Base-by-base conservation (phyloP, 2,888 invertebrate species). In the Tetragnatha montana region DNA sequence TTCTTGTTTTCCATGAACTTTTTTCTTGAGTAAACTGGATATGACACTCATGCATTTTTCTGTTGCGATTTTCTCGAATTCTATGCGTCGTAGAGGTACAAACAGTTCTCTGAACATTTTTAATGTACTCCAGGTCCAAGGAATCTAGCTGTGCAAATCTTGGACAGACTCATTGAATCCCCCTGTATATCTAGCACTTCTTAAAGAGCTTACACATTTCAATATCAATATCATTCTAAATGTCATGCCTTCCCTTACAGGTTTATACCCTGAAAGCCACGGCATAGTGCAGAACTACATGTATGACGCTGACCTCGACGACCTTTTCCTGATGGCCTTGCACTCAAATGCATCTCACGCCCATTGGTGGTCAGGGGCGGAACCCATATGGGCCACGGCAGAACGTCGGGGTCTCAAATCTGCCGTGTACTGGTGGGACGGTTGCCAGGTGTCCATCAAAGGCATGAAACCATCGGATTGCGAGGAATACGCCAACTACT, bases 211-310 rank as follows among this genome's bases (percentile, higher is more conserved):
- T n/a, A n/a, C n/a, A n/a, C n/a, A n/a, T n/a, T n/a, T n/a, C n/a
- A n/a, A n/a, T n/a, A n/a, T n/a, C n/a, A n/a, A n/a, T n/a, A n/a
- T n/a, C 4, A 2, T 35, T 35, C 35, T 35, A 35, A 35, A 4
- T 35, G 35, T 35, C 51, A n/a, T 78, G 10, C 8, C 81, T 74
- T 80, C 17, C 71, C 6, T 80, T 74, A 50, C 70, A 87, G 92
- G 92, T 10, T 75, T 92, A 49, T 93, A 93, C 87, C 93, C 93
- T 8, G 93, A 93, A 91, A 92, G 88, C 19, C 94, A 94, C 91
- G 93, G 93, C 10, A 93, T 94, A 21, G 92, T 94, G 35, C 93
- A 93, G 19, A 93, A 94, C 89, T 93, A 92, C 91, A 93, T 93
- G 92, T 93, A 92, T 85, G 93, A 93, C 91, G 79, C 92, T 6